Evolutionary conservation across 1,140 invertebrate species (phyloP), one percentile per base, ranked within the genome.

Genomic region (Panagrolaimus sp.): DNA sequence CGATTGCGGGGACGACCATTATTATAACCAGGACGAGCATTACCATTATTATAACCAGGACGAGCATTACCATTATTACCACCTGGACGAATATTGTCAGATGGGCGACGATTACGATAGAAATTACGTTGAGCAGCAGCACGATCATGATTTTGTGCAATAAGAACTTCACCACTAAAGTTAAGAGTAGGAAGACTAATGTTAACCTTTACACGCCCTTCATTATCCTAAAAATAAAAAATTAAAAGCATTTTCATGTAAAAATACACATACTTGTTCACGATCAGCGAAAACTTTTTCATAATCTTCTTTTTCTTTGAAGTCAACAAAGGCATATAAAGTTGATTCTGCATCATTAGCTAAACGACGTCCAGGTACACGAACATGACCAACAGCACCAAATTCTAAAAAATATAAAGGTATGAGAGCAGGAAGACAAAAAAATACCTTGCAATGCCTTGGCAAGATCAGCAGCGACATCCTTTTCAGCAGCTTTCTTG

Each of bases 81-180:
- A 17, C 21, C 28, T 5, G 52, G 52, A 58, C 21, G 52, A 58
- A 21, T 10, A 21, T 58, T 58, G 52, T n/a, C 32, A 38, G 32
- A 38, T 38, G 7, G 2, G 7, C 32, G 32, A 38, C 32, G 32
- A 38, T 38, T 38, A 38, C 32, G 32, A 38, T 38, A 38, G 32
- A 38, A 38, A 38, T 7, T 38, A 38, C 32, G 32, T 38, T 7
- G n/a, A n/a, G n/a, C 32, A 38, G 48, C 48, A 28, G 1, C 10
- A 28, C 52, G 52, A 26, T 58, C 52, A 58, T 28, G 52, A 28
- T 58, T 58, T 28, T 58, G 21, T 12, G 52, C 52, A 28, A 58
- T 28, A 58, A 21, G 14, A 12, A 58, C 28, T 26, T 58, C 52
- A 14, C 52, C 52, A 28, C 21, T 6, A 17, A 26, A 28, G 15